phyloP scores from a whole-genome alignment of 2,797 vertebrate species.

The Acrossocheilus wenchowensis region DNA sequence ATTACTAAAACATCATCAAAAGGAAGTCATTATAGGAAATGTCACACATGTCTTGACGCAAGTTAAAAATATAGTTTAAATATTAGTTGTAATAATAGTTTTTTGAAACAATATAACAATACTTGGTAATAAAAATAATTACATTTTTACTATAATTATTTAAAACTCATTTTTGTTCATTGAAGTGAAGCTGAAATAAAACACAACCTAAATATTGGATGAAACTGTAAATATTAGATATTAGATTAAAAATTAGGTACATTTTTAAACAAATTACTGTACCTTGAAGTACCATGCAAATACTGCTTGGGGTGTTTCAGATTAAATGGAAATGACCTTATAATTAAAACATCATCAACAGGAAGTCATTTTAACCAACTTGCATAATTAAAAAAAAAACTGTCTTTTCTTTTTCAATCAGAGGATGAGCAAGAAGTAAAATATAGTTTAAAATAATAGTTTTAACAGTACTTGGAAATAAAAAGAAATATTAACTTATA shows the following conservation, averaged over 20 bases:
- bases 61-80: background rate
- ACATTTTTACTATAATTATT: too few species aligned
- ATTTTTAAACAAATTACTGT: background rate
- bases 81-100: too few species aligned
- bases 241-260: too few species aligned
- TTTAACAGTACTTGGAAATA: background rate
- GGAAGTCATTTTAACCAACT: background rate
- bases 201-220: background rate
- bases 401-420: too few species aligned
- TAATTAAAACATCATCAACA: background rate
- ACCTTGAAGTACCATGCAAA: background rate
- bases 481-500: background rate
- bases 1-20: background rate
- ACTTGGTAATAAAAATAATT: too few species aligned
- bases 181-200: background rate
- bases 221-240: too few species aligned
- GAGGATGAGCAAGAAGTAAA: background rate
- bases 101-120: too few species aligned
- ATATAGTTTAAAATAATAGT: background rate
- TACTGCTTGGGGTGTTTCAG: background rate
- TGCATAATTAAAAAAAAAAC: too few species aligned
- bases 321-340: background rate
- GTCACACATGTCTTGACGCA: background rate
- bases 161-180: too few species aligned
- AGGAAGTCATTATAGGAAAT: background rate